phyloP scores from a whole-genome alignment of 2,888 invertebrate species.

The Cheilosia soror region DNA sequence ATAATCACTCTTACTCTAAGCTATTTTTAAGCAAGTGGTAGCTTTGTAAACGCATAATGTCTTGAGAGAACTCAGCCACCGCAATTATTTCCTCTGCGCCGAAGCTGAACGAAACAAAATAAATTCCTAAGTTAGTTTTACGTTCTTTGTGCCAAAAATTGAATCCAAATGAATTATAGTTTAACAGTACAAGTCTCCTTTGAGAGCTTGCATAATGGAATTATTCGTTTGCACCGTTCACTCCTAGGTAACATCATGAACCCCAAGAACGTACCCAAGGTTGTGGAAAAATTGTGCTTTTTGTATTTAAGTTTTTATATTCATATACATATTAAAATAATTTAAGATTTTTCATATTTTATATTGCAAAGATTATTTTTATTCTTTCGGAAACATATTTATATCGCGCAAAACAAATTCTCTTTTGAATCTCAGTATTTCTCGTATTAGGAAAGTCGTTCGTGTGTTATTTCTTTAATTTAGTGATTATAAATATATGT shows the following conservation, averaged over 20 bases:
- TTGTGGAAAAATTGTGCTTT: conserved; percentile 64
- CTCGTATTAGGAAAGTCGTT: conserved; percentile 31
- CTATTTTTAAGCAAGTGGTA: conserved; percentile 40
- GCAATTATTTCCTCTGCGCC: conserved; percentile 14
- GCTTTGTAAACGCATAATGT: conserved; percentile 41
- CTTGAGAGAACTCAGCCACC: conserved; percentile 12
- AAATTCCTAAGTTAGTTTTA: conserved; percentile 56
- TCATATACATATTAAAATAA: conserved; percentile 19
- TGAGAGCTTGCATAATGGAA: conserved; percentile 12
- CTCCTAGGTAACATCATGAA: conserved; percentile 31
- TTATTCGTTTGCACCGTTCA: conserved; percentile 17
- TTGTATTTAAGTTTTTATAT: conserved; percentile 48
- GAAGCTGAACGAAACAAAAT: conserved; percentile 5
- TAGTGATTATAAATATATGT: neutral
- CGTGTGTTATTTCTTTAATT: conserved; percentile 25
- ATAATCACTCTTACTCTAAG: conserved; percentile 40
- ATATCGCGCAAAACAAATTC: conserved; percentile 10
- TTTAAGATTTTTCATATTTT: conserved; percentile 35
- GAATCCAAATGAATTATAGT: conserved; percentile 46
- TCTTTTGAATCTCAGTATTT: conserved; percentile 64
- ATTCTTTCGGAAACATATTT: conserved; percentile 4
- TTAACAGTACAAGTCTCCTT: conserved; percentile 17
- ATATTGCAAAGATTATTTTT: conserved; percentile 23
- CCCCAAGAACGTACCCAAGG: conserved; percentile 55
- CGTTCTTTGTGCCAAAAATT: conserved; percentile 71